These are phyloP conservation scores for Ivindomyrus marchei DNA, from an alignment of 2,113 vertebrate genomes.

Conservation along the genomic window DNA sequence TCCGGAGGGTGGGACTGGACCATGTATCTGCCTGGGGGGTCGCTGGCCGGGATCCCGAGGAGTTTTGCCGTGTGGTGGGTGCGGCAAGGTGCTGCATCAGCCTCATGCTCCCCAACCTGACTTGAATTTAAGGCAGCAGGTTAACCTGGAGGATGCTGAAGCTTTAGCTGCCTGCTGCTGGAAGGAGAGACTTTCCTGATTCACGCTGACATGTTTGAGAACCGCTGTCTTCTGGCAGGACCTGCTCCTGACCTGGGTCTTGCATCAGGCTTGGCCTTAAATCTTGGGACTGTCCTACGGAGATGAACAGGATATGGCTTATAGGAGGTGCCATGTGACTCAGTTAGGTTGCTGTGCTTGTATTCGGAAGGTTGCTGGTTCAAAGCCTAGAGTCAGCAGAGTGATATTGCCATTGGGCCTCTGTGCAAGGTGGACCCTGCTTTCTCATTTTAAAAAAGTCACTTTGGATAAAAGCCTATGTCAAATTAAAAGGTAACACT, in stretches of 20 bases:
- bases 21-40: too few species aligned
- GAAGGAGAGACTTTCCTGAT: background rate
- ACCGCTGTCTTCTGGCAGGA: background rate
- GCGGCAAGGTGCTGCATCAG: too few species aligned
- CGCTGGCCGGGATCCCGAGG: too few species aligned
- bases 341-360: background rate
- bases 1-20: too few species aligned
- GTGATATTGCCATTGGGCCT: too few species aligned
- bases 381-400: too few species aligned
- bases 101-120: too few species aligned
- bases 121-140: background rate
- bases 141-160: background rate
- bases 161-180: background rate
- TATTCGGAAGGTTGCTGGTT: too few species aligned
- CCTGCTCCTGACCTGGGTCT: background rate
- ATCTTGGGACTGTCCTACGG: background rate
- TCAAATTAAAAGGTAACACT: too few species aligned
- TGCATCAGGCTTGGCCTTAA: background rate
- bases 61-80: too few species aligned
- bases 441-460: background rate
- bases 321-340: background rate
- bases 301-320: background rate
- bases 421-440: background rate
- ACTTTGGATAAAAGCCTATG: too few species aligned
- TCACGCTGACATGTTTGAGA: background rate